Evolutionary conservation across 2,888 invertebrate species (phyloP), one percentile per base, ranked within the genome.

Genomic region (Aspidiotus rigidus): DNA sequence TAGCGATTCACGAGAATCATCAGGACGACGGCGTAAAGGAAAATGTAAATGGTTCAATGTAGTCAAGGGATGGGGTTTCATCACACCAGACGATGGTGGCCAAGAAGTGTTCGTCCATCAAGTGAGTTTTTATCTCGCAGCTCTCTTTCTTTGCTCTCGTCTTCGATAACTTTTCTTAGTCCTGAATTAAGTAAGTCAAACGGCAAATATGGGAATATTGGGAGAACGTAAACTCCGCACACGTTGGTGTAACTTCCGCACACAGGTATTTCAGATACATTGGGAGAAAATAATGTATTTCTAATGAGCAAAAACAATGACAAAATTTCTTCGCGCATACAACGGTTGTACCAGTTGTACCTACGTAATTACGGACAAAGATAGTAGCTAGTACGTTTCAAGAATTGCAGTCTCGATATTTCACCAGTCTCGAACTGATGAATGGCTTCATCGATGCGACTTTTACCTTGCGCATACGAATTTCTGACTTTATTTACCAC

Each of bases 31-130:
- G 41, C 69, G 69, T 73, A 82, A 84, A 77, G 92, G 92, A 71
- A 85, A 86, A 78, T 93, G 93, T 82, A 94, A 94, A 82, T 94
- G 94, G 94, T 94, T 93, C 81, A 94, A 94, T 80, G 93, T 93
- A 73, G 90, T 90, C 74, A 94, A 94, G 80, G 93, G 93, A 72
- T 94, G 92, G 90, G 94, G 94, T 72, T 94, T 94, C 80, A 87
- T 94, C 77, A 91, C 91, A 72, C 93, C 93, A 60, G 87, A 90
- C 76, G 93, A 93, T 78, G 90, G 90, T 59, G 87, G 89, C 9
- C 89, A 89, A 79, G 94, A 94, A 78, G 91, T 94, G 72, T 94
- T 94, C 78, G 93, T 94, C 71, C 93, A 94, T 81, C 94, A 94
- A 87, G 93, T 93, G 82, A 79, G 73, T 70, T 28, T 28, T 28